Evolutionary conservation across 2,113 vertebrate genomes (phyloP), one percentile per base, ranked within the genome.

Genomic region (Phaethornis superciliosus): DNA sequence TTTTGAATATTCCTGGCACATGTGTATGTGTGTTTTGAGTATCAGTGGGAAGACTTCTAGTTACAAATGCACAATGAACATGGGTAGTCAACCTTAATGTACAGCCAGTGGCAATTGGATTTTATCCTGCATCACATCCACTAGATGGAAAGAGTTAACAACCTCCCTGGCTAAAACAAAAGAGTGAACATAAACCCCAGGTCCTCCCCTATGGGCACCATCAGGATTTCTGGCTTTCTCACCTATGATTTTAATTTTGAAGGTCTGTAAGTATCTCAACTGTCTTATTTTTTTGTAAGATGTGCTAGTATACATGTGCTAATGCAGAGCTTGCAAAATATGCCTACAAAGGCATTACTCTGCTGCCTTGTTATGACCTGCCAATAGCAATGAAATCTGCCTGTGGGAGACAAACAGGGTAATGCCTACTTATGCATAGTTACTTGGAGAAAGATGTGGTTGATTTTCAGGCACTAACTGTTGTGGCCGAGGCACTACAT

Each of bases 111-210:
- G 24, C 47, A 40, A 14, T n/a, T 78, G 40, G 22, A 33, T 79
- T 91, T 87, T 40, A 27, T 75, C 24, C 56, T 56, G 3, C 77
- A 7, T 85, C n/a, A n/a, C 33, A 46, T 60, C 37, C 7, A 5
- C 52, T 54, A 26, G 44, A 56, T 9, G 8, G 13, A 63, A 74
- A 81, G 67, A 72, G 27, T 62, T 85, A 49, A 51, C 30, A 46
- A 2, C 30, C 10, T 65, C 26, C 18, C 21, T 62, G 15, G 21
- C 68, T 40, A 85, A 84, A 76, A 70, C 30, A 32, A 8, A 0
- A 6, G 59, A 21, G 9, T 0, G 0, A 85, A n/a, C 7, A 72
- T 63, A 77, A 64, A 14, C 0, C 22, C 35, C n/a, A 47, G 4
- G 7, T 69, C 8, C 14, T 2, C 9, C 44, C 3, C 9, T 19